Evolutionary conservation across 2,888 invertebrate genomes (phyloP).

Genomic region (Diarsia brunnea): DNA sequence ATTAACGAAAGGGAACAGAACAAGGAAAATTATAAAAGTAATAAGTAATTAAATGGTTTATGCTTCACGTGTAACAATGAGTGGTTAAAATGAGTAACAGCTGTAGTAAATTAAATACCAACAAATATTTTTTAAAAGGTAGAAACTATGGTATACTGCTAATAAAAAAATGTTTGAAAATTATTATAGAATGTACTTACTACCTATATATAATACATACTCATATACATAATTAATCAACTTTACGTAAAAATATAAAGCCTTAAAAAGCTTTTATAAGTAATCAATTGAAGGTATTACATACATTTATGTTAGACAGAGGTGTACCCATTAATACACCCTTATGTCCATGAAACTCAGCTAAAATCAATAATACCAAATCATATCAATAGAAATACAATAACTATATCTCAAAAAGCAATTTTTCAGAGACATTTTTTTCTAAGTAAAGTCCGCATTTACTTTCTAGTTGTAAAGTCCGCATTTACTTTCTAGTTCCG

Average conservation of each 20-base stretch:
- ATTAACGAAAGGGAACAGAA: constrained; percentile 6
- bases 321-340: too few relatives aligned
- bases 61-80: constrained; percentile 14
- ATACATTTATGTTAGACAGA: too few relatives aligned
- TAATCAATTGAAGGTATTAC: too few relatives aligned
- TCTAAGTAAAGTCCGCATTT: too few relatives aligned
- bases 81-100: constrained; percentile 15
- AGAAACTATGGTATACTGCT: not conserved
- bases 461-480: too few relatives aligned
- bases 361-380: not conserved
- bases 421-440: too few relatives aligned
- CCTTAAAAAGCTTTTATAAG: too few relatives aligned
- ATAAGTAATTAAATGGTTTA: not conserved
- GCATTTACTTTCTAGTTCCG: too few relatives aligned
- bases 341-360: not conserved
- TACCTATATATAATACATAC: not conserved
- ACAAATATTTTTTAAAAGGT: not conserved
- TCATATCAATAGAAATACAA: not conserved
- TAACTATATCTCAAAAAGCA: not conserved
- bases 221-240: not conserved
- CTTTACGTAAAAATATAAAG: not conserved
- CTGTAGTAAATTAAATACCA: not conserved
- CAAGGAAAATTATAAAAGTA: constrained; percentile 39
- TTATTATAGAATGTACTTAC: not conserved
- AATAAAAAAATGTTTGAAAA: not conserved